Conservation (phyloP, 2,797 vertebrate genomes). For the Denticeps clupeoides region DNA sequence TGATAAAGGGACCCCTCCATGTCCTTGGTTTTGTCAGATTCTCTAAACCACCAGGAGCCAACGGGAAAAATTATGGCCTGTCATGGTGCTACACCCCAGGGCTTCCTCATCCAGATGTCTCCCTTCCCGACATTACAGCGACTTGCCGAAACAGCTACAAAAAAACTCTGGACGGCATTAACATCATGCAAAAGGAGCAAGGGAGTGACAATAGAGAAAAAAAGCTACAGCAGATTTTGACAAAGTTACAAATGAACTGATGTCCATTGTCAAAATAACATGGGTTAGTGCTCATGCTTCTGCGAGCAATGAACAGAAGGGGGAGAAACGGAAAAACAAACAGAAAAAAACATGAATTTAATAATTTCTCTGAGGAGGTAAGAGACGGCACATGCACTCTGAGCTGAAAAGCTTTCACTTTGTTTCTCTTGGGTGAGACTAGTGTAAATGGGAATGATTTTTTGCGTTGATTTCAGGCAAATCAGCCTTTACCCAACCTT, state of each 20-base stretch:
- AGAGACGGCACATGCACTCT: constrained; percentile 54
- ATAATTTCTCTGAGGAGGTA: constrained; percentile 28
- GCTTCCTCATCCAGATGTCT: too few species aligned
- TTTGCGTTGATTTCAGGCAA: constrained; percentile 26
- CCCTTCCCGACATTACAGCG: too few species aligned
- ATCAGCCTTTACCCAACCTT: constrained; percentile 12
- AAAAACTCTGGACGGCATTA: too few species aligned
- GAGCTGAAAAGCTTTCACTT: constrained; percentile 39
- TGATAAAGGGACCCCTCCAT: too few species aligned
- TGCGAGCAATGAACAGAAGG: constrained; percentile 25
- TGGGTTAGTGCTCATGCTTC: constrained; percentile 54
- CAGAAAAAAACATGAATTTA: constrained; percentile 6
- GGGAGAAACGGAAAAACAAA: neutral
- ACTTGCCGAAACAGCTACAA: too few species aligned
- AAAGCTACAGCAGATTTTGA: constrained; percentile 20
- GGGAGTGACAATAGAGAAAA: constrained; percentile 33
- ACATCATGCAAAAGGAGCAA: constrained; percentile 38
- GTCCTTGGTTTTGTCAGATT: too few species aligned
- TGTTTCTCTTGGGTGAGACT: constrained; percentile 25
- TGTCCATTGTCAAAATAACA: constrained; percentile 43
- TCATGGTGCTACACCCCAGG: too few species aligned
- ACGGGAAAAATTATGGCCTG: too few species aligned
- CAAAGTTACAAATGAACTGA: constrained; percentile 37
- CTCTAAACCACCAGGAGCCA: too few species aligned
- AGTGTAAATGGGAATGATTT: constrained; percentile 7